Evolutionary conservation across 1,140 invertebrate genomes (phyloP).

Genomic region (Drosophila nebulosa): DNA sequence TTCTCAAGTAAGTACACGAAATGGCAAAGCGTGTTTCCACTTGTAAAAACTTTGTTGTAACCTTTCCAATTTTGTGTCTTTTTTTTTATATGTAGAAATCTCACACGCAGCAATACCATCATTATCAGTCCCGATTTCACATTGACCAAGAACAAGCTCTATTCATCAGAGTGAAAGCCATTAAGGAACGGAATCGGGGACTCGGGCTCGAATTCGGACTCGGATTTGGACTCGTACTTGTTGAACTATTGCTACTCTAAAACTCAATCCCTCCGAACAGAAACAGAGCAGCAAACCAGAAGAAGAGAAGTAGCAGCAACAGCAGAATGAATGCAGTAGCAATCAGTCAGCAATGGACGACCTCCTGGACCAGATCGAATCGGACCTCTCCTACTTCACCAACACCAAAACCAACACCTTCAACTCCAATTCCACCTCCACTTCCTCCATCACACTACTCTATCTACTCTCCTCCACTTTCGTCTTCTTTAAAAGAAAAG

Average conservation of each 20-base stretch:
- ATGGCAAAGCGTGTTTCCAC: accelerated
- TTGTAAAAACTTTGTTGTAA: neutral
- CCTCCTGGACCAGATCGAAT: slow-evolving; percentile 11
- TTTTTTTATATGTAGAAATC: slow-evolving; percentile 85
- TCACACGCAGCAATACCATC: slow-evolving; percentile 90
- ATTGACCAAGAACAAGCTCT: slow-evolving; percentile 92
- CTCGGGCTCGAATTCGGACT: no score
- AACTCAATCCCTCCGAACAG: slow-evolving; percentile 74
- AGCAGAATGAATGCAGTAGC: slow-evolving; percentile 9
- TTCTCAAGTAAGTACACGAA: slow-evolving; percentile 88
- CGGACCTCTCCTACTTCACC: neutral
- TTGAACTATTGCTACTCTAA: slow-evolving; percentile 26
- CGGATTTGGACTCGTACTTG: neutral
- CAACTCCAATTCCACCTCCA: no score
- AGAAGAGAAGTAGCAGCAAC: slow-evolving; percentile 20
- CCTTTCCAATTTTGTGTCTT: neutral
- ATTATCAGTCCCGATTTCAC: slow-evolving; percentile 92
- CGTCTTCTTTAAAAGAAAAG: no score
- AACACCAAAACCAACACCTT: slow-evolving; percentile 9
- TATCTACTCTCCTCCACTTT: neutral
- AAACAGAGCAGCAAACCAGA: slow-evolving; percentile 17
- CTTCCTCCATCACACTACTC: neutral
- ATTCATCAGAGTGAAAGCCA: slow-evolving; percentile 80
- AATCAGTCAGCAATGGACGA: slow-evolving; percentile 15
- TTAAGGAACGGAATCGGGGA: slow-evolving; percentile 15